These are phyloP conservation scores for Microplitis deprimator DNA, from an alignment of 2,888 invertebrate genomes.

Conservation along the genomic window DNA sequence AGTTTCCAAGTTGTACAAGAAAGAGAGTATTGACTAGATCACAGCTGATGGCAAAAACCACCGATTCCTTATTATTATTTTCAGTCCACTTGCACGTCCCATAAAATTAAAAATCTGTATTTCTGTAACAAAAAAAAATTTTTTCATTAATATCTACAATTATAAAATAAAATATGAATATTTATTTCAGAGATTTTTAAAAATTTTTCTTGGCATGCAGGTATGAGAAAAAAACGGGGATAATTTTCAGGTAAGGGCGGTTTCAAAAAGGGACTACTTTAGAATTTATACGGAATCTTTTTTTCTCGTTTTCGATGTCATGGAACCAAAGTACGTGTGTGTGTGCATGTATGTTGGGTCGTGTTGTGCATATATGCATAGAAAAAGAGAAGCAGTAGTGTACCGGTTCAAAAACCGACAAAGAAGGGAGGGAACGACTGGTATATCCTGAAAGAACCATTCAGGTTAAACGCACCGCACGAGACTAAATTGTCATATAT, in stretches of 20 bases:
- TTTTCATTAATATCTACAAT: background rate
- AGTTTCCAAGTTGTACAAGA: conserved; percentile 45
- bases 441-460: conserved; percentile 69
- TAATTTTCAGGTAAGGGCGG: conserved; percentile 69
- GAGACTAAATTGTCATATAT: conserved; percentile 61
- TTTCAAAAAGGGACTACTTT: conserved; percentile 58
- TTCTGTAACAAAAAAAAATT: conserved; percentile 59
- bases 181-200: conserved; percentile 2
- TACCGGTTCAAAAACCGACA: conserved; percentile 69
- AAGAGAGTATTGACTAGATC: conserved; percentile 64
- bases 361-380: conserved; percentile 4
- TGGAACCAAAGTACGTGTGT: too few species aligned
- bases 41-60: conserved; percentile 62
- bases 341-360: background rate
- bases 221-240: conserved; percentile 55
- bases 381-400: conserved; percentile 58
- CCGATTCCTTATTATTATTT: conserved; percentile 46
- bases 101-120: conserved; percentile 35
- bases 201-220: conserved; percentile 29
- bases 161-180: background rate
- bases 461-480: conserved; percentile 67
- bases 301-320: too few species aligned
- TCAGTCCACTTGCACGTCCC: conserved; percentile 41
- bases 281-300: background rate
- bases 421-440: conserved; percentile 61